Base-by-base conservation (phyloP, 1,140 invertebrate species). In the Penaeus chinensis region DNA sequence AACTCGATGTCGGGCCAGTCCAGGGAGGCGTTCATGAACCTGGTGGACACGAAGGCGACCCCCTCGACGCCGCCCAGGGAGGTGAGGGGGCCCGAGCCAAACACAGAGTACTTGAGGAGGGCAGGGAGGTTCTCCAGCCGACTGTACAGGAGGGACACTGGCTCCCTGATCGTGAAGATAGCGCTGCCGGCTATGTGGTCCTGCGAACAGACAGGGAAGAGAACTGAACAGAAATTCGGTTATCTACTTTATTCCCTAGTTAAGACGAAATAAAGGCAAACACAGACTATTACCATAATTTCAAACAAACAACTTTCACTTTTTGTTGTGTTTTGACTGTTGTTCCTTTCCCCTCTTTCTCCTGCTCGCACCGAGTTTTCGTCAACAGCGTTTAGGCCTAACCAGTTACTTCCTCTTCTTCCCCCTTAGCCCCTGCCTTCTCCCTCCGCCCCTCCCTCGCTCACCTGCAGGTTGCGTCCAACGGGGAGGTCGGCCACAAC, bases 51-150 rank as follows among this genome's bases (percentile, higher is more conserved):
- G 92, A 97, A 98, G 1, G 95, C 97, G 8, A 98, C 91, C 2
- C 97, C 97, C 93, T 98, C 97, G 0, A 98, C 96, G 0, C 97
- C 97, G 0, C 97, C 97, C 90, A 98, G 93, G 0, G 98, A 95
- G 0, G 97, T 98, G 3, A 98, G 91, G 0, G 97, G 97, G 1
- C 97, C 97, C 88, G 95, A 94, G 37, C 84, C 82, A 3, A 65
- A 24, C 4, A 74, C 20, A 0, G 37, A 18, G 47, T 74, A 87
- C n/a, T 47, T 19, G 1, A 85, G n/a, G n/a, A 80, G 3, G 8
- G 84, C 62, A 5, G 84, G 84, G 0, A 79, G 19, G 76, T 65
- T 85, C 0, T 66, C n/a, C 16, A 85, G 10, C 20, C 76, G 76
- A n/a, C 20, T 32, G 10, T 22, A 24, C 20, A 76, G 27, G 2